These are phyloP conservation scores for Lerema accius DNA, from an alignment of 1,140 invertebrate genomes.

Conservation along the genomic window DNA sequence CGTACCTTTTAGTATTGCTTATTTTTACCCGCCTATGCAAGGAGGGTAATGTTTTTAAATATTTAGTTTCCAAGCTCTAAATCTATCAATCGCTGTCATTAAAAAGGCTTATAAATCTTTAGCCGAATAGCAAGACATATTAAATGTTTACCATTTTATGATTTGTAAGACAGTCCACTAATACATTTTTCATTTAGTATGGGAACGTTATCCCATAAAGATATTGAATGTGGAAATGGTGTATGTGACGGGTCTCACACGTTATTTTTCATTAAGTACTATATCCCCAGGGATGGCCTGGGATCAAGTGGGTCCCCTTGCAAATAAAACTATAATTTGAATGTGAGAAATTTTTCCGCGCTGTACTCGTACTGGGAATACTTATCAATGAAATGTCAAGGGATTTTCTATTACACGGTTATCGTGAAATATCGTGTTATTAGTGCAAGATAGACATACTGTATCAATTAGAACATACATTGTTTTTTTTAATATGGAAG, in stretches of 20 bases:
- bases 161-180: too few relatives aligned
- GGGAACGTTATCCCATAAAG: not conserved
- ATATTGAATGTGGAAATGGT: not conserved
- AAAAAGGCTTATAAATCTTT: too few relatives aligned
- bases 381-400: slow-evolving; percentile 45
- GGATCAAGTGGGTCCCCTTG: slow-evolving; percentile 66
- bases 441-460: slow-evolving; percentile 1
- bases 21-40: too few relatives aligned
- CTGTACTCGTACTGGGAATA: slow-evolving; percentile 45
- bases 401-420: slow-evolving; percentile 51
- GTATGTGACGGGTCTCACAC: slow-evolving; percentile 34
- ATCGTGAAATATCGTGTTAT: slow-evolving; percentile 14
- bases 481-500: too few relatives aligned
- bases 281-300: slow-evolving; percentile 62
- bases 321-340: slow-evolving; percentile 67
- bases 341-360: slow-evolving; percentile 66
- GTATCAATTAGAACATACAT: too few relatives aligned
- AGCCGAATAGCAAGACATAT: too few relatives aligned
- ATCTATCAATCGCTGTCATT: too few relatives aligned
- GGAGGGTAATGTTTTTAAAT: too few relatives aligned
- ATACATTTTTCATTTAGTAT: too few relatives aligned
- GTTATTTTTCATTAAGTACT: slow-evolving; percentile 80
- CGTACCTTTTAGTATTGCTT: too few relatives aligned
- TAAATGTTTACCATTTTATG: too few relatives aligned
- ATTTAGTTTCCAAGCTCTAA: too few relatives aligned